phyloP scores from a whole-genome alignment of 2,888 invertebrate species.

The Drosophila nigritarsus region DNA sequence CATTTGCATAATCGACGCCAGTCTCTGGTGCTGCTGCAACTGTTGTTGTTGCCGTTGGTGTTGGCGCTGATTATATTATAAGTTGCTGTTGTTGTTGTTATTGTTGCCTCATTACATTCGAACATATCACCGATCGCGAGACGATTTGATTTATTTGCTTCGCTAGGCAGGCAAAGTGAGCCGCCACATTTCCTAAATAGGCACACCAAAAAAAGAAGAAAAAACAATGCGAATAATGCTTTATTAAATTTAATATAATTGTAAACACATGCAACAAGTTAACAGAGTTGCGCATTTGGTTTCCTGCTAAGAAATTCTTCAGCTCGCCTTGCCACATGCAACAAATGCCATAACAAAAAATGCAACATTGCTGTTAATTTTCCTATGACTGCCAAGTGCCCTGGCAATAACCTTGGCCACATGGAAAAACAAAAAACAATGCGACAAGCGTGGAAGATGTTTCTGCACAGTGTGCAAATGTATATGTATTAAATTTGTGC shows the following conservation, averaged over 20 bases:
- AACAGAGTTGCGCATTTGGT: conserved; percentile 35
- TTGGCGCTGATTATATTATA: conserved; percentile 42
- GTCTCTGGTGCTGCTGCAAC: conserved; percentile 18
- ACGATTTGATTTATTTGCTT: conserved; percentile 76
- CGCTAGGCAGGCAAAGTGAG: conserved; percentile 66
- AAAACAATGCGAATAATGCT: conserved; percentile 70
- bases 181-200: conserved; percentile 73
- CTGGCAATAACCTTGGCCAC: conserved; percentile 61
- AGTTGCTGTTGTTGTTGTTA: conserved; percentile 40
- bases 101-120: conserved; percentile 74
- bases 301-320: conserved; percentile 69
- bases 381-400: conserved; percentile 15
- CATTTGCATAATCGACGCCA: conserved; percentile 73
- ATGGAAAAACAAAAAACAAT: conserved; percentile 8
- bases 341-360: conserved; percentile 20
- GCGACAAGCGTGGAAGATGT: conserved; percentile 14
- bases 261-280: conserved; percentile 62
- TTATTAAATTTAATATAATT: conserved; percentile 74
- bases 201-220: conserved; percentile 41
- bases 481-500: not conserved
- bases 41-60: conserved; percentile 23
- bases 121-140: conserved; percentile 74
- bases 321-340: conserved; percentile 31
- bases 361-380: conserved; percentile 33
- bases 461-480: conserved; percentile 36